Evolutionary conservation across 2,113 vertebrate genomes (phyloP).

Genomic region (Theristicus caerulescens): DNA sequence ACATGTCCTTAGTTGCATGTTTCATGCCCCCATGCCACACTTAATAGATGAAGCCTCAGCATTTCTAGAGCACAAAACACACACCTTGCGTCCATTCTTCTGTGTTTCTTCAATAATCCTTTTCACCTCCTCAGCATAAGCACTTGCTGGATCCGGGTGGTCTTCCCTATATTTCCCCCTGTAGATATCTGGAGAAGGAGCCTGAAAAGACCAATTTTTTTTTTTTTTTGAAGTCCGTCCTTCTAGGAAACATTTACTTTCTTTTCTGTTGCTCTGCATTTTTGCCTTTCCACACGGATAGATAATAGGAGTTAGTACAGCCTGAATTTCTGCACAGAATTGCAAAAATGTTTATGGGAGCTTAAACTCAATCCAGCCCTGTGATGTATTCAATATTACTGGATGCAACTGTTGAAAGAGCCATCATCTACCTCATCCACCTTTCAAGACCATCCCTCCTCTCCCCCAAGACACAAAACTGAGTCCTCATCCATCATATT

Average conservation of each 20-base stretch:
- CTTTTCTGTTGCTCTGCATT: neutral
- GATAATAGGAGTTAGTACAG: neutral
- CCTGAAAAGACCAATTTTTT: conserved; percentile 73
- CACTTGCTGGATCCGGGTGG: conserved; percentile 83
- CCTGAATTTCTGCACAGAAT: neutral
- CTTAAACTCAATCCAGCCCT: neutral
- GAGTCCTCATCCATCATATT: neutral
- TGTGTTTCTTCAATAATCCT: conserved; percentile 82
- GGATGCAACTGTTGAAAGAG: neutral
- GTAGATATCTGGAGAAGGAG: conserved; percentile 91
- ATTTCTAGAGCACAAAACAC: neutral
- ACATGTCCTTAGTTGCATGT: neutral
- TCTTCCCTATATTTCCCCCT: conserved; percentile 91
- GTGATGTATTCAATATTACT: neutral
- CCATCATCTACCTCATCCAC: neutral
- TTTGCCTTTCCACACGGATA: neutral
- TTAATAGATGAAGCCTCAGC: neutral
- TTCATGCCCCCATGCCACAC: neutral
- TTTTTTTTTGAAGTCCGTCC: neutral
- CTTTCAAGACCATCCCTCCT: neutral
- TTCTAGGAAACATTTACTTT: neutral
- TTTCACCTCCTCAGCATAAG: conserved; percentile 91
- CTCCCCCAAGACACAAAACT: neutral
- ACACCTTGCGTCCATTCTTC: conserved; percentile 84
- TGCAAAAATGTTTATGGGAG: neutral